Base-by-base conservation (phyloP, 2,113 vertebrate genomes). In the Myotis lucifugus region DNA sequence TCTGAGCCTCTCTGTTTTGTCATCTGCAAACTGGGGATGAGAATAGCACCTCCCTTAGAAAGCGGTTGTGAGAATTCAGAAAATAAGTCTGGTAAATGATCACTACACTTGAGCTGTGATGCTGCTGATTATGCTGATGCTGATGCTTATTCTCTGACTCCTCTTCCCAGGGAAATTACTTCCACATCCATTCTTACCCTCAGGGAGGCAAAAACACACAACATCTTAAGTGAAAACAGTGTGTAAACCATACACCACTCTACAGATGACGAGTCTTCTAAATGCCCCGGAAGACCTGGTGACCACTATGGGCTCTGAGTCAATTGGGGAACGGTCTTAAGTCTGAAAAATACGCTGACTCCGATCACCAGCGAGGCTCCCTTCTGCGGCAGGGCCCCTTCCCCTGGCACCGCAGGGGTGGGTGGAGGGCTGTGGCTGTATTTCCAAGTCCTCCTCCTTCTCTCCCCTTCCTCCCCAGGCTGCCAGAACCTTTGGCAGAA, bases 1-100 rank as follows among this genome's bases (percentile, higher is more conserved):
- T 61, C 69, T 61, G 69, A 82, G 52, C 52, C 61, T 66, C 40
- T 27, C 40, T 27, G 37, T 94, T 90, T 90, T 90, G 78, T 93
- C 48, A 72, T 40, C 83, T 61, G 48, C 59, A 69, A 81, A 37
- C 4, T 23, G 46, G 78, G 84, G 67, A 48, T 12, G 13, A 34
- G 69, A 50, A 54, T 1, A 61, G 54, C 50, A 23, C 11, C 32
- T 90, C 18, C 64, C 19, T 90, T 37, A 10, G 52, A 46, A 90
- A 61, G 42, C 59, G 6, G 12, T 81, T 37, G 18, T 72, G 29
- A 82, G 15, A 25, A 56, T 79, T 87, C 76, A 29, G 27, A 40
- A 78, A 67, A 4, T 18, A 70, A 74, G 29, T 61, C 77, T 73
- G 7, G 5, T 25, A 48, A 77, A 59, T 66, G 46, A n/a, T 82